Evolutionary conservation across 2,113 vertebrate species (phyloP), one percentile per base, ranked within the genome.

Genomic region (Istiophorus platypterus): DNA sequence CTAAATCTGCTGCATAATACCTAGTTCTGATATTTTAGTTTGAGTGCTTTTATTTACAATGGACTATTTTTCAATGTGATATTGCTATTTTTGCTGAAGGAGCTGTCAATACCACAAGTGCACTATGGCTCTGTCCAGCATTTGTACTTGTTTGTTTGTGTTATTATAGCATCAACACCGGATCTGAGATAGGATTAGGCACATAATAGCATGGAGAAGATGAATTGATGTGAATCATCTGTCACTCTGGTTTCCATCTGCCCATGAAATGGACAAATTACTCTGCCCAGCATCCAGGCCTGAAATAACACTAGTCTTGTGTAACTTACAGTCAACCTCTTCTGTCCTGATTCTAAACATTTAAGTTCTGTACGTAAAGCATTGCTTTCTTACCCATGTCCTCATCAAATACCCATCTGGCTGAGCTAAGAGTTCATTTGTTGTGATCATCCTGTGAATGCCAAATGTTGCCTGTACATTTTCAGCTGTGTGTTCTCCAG

Each of bases 371-470:
- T 52, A 15, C 49, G 69, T 47, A 75, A 72, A 59, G 65, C 52
- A 26, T 80, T 58, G 47, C 76, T 70, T 71, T 80, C 71, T 56
- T 68, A 69, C 39, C 67, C 29, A 39, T 58, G 27, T 71, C 51
- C 29, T 79, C 59, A 80, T 91, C 85, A 88, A 83, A 90, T 88
- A 81, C 56, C 85, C 85, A 87, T 92, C 84, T 90, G 86, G 80
- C 72, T 41, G 66, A 85, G 64, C 65, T 42, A 64, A 66, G 76
- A 66, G 31, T 87, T 78, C 64, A 84, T 89, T 88, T 84, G 84
- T 57, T 79, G 63, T 72, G 49, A 79, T 77, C 79, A 78, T 84
- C 73, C 52, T 70, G 27, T 66, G 67, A 90, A 86, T 78, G 90
- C 72, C 90, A 89, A 90, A 89, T 88, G 86, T 78, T 71, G 65